Evolutionary conservation across 2,888 invertebrate species (phyloP), one percentile per base, ranked within the genome.

Genomic region (Phrixothrix hirtus): DNA sequence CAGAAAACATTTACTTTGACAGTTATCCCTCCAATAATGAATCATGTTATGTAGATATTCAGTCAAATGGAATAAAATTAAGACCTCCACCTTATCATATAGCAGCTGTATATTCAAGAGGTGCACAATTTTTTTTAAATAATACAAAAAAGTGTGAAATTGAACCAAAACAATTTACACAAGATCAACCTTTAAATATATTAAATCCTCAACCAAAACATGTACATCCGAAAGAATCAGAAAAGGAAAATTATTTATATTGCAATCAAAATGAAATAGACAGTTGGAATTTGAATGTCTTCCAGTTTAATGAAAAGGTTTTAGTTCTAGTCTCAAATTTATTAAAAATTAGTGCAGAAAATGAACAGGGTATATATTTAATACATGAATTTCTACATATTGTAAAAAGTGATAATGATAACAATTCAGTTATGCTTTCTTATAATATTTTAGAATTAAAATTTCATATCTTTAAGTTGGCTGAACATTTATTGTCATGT

Each of bases 41-140:
- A n/a, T n/a, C 21, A 2, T 16, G 34, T n/a, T 42, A 29, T 13
- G 16, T 27, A 9, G 31, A 38, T 17, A 17, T 35, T 11, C 15
- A 35, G 16, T 9, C 16, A 7, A 34, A 11, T 16, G 31, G 36
- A 29, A 11, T 59, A 12, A 52, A 56, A 42, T 62, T 65, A 16
- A 62, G 62, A 34, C 91, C 91, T 10, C 91, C 91, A 1, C 91
- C 91, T 1, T 92, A 91, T 76, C 89, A 91, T 66, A 88, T 91
- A 67, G 91, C 90, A 16, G 89, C 90, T 14, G 87, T 85, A 1
- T 89, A 86, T 68, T 90, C 91, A 9, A 89, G 89, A 78, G 89
- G 89, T 68, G 87, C 87, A 58, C 83, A 84, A 69, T 82, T 82
- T 67, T 85, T 84, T 64, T 80, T 81, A 30, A 47, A 47, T 38